Conservation (phyloP, 2,888 invertebrate genomes). For the Synergus umbraculus region DNA sequence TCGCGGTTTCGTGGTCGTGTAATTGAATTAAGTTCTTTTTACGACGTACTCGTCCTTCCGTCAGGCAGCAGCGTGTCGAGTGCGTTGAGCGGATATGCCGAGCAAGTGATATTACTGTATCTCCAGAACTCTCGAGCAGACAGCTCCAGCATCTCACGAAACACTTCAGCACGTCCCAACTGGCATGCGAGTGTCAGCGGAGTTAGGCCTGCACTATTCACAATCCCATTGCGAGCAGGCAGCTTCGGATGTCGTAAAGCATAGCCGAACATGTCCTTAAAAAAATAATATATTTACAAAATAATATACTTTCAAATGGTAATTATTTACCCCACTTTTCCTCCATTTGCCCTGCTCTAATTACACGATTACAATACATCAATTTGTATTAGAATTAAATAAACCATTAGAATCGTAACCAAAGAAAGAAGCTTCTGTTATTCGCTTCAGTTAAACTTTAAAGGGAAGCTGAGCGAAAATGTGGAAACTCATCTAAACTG, state of each 20-base stretch:
- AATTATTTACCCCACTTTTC: no score
- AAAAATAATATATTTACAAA: conserved; percentile 51
- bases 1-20: conserved; percentile 54
- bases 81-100: conserved; percentile 97
- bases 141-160: conserved; percentile 98
- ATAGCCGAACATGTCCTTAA: conserved; percentile 98
- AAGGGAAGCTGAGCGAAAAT: background rate
- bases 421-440: background rate
- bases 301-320: background rate
- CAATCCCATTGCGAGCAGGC: conserved; percentile 94
- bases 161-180: conserved; percentile 96
- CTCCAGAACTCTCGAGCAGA: conserved; percentile 98
- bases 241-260: conserved; percentile 95
- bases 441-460: conserved; percentile 2
- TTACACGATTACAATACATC: no score
- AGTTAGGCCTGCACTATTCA: conserved; percentile 93
- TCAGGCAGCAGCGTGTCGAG: conserved; percentile 96
- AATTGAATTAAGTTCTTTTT: conserved; percentile 56
- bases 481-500: background rate
- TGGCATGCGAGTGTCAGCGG: conserved; percentile 98
- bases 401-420: background rate
- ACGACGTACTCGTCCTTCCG: conserved; percentile 92
- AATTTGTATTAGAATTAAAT: no score
- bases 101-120: conserved; percentile 99
- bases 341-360: no score